Conservation (phyloP, 2,888 invertebrate species). For the Cheilosia vulpina region DNA sequence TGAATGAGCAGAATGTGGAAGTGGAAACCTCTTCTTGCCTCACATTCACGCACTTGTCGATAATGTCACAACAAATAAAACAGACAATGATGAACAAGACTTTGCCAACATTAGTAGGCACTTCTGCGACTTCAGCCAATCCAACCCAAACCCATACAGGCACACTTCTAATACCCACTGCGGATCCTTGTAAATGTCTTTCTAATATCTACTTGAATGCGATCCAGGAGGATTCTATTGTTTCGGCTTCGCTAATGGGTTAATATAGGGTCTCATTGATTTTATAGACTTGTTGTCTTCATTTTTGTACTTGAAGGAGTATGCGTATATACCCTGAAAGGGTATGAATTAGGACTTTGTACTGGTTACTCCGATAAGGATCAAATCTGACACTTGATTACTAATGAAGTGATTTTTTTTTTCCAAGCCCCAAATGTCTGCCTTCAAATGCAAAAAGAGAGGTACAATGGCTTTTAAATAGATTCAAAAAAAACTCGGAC, state of each 20-base stretch:
- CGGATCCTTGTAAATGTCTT: background rate
- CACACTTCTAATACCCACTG: background rate
- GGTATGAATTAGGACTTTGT: too few relatives aligned
- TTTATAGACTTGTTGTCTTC: slow-evolving; percentile 36
- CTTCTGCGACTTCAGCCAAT: background rate
- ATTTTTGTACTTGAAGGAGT: background rate
- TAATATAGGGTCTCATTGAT: slow-evolving; percentile 35
- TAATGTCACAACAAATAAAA: slow-evolving; percentile 29
- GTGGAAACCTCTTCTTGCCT: background rate
- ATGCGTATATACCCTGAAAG: too few relatives aligned
- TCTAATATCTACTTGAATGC: slow-evolving; percentile 22
- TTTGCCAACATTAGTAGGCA: background rate
- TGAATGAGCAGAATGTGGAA: background rate
- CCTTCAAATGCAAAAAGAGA: too few relatives aligned
- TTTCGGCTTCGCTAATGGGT: slow-evolving; percentile 7
- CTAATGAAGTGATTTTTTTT: too few relatives aligned
- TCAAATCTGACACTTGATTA: too few relatives aligned
- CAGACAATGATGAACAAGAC: background rate
- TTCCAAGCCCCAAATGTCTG: too few relatives aligned
- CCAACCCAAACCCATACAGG: background rate
- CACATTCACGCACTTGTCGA: slow-evolving; percentile 24
- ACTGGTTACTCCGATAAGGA: too few relatives aligned
- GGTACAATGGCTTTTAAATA: too few relatives aligned
- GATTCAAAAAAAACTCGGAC: too few relatives aligned
- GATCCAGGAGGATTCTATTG: slow-evolving; percentile 17